Base-by-base conservation (phyloP, 2,113 vertebrate species). In the Austrofundulus limnaeus region DNA sequence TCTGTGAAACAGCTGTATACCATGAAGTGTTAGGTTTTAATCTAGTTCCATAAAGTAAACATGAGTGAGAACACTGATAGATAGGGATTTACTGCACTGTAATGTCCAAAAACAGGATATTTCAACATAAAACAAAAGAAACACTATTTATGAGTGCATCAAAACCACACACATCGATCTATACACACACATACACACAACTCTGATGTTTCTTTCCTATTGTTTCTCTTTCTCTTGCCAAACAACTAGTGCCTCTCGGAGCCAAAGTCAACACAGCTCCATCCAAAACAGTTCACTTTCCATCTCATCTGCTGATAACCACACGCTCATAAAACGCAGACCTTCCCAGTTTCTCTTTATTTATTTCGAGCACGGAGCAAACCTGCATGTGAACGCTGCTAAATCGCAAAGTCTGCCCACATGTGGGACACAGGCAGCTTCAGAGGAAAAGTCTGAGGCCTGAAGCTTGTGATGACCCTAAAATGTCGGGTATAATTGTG, bases 281-380 rank as follows among this genome's bases (percentile, higher is more conserved):
- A 54, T 85, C 77, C 73, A 81, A 84, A 87, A 85, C 84, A 87
- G 80, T 48, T 78, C 71, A 57, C 70, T 85, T 85, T 85, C 81
- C 85, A 70, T 53, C 53, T 78, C 75, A 82, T 83, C 70, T 70
- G 47, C 53, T 62, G 0, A 19, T 63, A 39, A 57, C 77, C 55
- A 49, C 59, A 43, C 64, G 23, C 59, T 48, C 13, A 72, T 68
- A 81, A 53, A 63, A 78, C 77, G 69, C 72, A 75, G 15, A 56
- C 21, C 62, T n/a, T 23, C 24, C 19, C 6, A 4, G 4, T 41
- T 0, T 7, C 31, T 23, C 12, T 10, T 11, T 12, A 13, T 63
- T 52, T 59, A n/a, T 77, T 23, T 63, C 25, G 41, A 28, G n/a
- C 19, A 28, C n/a, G 56, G 24, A 63, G 31, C n/a, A 62, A 64